phyloP scores from a whole-genome alignment of 2,113 vertebrate genomes.

The Periophthalmus modestus region DNA sequence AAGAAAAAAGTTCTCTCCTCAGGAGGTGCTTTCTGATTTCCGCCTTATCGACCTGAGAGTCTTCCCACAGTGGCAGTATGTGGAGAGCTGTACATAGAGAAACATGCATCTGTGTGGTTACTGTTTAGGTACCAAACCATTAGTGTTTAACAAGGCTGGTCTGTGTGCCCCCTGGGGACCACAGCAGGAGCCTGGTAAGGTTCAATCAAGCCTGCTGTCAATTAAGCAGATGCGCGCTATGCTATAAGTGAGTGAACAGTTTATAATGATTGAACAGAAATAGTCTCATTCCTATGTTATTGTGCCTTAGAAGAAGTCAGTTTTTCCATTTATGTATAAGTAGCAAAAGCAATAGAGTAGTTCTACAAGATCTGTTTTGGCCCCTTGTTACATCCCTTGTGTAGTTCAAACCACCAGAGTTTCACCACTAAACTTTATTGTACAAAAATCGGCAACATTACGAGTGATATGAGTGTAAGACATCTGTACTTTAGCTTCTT shows the following conservation, averaged over 20 bases:
- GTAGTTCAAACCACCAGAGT: too few relatives aligned
- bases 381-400: too few relatives aligned
- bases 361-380: too few relatives aligned
- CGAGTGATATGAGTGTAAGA: too few relatives aligned
- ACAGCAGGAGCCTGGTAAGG: constrained; percentile 11
- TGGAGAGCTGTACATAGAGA: not conserved
- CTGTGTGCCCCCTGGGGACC: constrained; percentile 8
- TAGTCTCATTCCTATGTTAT: not conserved
- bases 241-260: not conserved
- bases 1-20: not conserved
- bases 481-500: not conserved
- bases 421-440: too few relatives aligned
- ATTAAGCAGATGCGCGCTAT: constrained; percentile 36
- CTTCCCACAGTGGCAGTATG: not conserved
- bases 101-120: not conserved
- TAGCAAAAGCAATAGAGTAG: too few relatives aligned
- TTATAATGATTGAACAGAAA: not conserved
- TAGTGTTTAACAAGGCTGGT: not conserved
- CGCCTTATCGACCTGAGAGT: too few relatives aligned
- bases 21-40: not conserved
- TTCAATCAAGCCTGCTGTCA: constrained; percentile 39
- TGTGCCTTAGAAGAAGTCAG: not conserved
- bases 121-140: not conserved
- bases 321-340: too few relatives aligned
- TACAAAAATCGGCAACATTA: too few relatives aligned